A percentile compares a stretch with the other conserved stretches of the same genome.
Conservation (phyloP, 2,797 vertebrate species). For the Brachyalestes nurse region DNA sequence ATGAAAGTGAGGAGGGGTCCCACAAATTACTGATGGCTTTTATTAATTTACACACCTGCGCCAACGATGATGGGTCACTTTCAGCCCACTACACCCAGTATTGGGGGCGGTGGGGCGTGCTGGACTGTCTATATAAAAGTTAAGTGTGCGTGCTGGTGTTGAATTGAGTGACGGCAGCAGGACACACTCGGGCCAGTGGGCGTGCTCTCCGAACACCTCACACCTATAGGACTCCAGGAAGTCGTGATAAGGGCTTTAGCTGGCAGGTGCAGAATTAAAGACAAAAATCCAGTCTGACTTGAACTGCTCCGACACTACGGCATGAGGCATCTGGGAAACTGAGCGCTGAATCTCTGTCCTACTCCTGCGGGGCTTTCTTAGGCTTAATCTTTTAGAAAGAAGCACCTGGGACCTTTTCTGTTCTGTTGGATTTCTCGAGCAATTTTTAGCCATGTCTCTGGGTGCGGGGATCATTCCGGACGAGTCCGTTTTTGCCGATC, state of each 20-base stretch:
- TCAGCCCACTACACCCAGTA: slow-evolving; percentile 37
- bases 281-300: slow-evolving; percentile 70
- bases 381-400: too few species aligned
- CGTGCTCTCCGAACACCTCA: not conserved
- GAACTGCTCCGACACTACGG: slow-evolving; percentile 46
- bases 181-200: not conserved
- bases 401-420: not conserved
- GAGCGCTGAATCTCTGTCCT: too few species aligned
- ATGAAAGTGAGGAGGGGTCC: not conserved
- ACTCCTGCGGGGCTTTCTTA: too few species aligned
- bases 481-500: slow-evolving; percentile 72
- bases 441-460: slow-evolving; percentile 59
- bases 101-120: not conserved
- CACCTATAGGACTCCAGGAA: slow-evolving; percentile 60
- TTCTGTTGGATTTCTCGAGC: not conserved
- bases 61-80: not conserved
- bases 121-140: not conserved
- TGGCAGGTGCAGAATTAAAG: slow-evolving; percentile 68
- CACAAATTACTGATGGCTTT: not conserved
- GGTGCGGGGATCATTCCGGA: slow-evolving; percentile 71
- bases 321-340: not conserved
- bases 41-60: not conserved
- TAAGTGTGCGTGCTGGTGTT: not conserved
- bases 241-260: slow-evolving; percentile 40
- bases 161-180: not conserved